Evolutionary conservation across 2,113 vertebrate genomes (phyloP), one percentile per base, ranked within the genome.

Genomic region (Oreochromis tanganicae): DNA sequence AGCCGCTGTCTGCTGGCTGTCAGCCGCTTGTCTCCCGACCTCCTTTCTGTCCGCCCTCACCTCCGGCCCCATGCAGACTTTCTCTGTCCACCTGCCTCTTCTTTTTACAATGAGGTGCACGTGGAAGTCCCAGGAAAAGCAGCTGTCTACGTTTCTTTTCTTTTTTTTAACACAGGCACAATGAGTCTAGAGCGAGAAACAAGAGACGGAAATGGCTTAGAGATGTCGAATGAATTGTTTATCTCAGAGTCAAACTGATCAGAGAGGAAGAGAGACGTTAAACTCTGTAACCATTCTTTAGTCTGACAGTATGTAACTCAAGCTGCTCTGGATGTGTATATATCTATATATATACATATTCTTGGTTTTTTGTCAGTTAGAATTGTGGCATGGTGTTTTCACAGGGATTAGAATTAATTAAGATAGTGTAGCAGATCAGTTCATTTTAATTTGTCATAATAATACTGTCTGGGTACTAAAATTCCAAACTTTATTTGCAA

Each of bases 1-100:
- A 93, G 86, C 88, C 68, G 75, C 93, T 93, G 94, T 95, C 92
- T 94, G 73, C 87, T 94, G 90, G 87, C 91, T 94, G 92, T 95
- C 94, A 94, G 83, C 85, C 29, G 78, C 86, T 86, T 34, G 88
- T 93, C 93, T 88, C 56, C 81, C n/a, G 19, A 56, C 27, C 85
- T 50, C 59, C 52, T 87, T 83, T 93, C 83, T 82, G 88, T 87
- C 82, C 43, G 29, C 71, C 63, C 80, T 90, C 89, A 83, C 87
- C 88, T 88, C 80, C 27, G 86, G 83, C 85, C 93, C 88, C 90
- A 81, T 56, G 89, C 41, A 19, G 88, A 83, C 80, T 89, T 86
- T 89, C 57, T 80, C 21, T 73, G 48, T 84, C 66, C 73, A 29
- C 56, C 32, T 27, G 55, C 82, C 78, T 79, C 84, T 9, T 78